Percentiles rank a stretch among this genome's conserved stretches.
Conservation (phyloP, 1,140 invertebrate genomes). For the Bradynema listronoti region DNA sequence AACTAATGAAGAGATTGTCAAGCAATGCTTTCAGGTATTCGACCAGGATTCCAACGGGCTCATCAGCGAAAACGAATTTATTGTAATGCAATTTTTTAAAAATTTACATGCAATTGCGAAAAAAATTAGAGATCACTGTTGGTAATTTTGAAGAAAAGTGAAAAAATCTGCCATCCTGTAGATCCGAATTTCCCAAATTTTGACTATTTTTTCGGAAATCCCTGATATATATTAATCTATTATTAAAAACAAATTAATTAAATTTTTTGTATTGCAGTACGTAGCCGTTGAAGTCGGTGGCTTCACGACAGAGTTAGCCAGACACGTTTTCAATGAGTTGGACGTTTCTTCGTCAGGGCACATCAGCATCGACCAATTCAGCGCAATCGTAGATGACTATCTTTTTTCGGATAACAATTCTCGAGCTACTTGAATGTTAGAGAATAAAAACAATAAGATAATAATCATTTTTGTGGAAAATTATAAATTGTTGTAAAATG, state of each 20-base stretch:
- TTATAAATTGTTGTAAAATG: neutral
- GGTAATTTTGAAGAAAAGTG: no score
- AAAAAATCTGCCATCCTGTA: neutral
- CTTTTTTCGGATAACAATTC: conserved; percentile 31
- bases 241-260: neutral
- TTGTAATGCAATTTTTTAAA: no score
- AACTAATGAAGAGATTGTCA: conserved; percentile 53
- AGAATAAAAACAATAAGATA: neutral
- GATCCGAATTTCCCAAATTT: neutral
- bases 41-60: conserved; percentile 55
- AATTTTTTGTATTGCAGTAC: conserved; percentile 41
- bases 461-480: neutral
- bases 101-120: neutral
- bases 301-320: conserved; percentile 52
- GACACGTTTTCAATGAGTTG: conserved; percentile 53
- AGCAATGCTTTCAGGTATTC: conserved; percentile 56
- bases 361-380: conserved; percentile 47
- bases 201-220: no score
- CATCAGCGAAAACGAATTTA: conserved; percentile 56
- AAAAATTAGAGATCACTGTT: neutral
- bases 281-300: conserved; percentile 56
- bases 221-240: no score
- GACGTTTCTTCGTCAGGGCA: conserved; percentile 53
- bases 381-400: conserved; percentile 57
- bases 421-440: neutral